Evolutionary conservation across 2,113 vertebrate species (phyloP), one percentile per base, ranked within the genome.

Genomic region (Callithrix jacchus): DNA sequence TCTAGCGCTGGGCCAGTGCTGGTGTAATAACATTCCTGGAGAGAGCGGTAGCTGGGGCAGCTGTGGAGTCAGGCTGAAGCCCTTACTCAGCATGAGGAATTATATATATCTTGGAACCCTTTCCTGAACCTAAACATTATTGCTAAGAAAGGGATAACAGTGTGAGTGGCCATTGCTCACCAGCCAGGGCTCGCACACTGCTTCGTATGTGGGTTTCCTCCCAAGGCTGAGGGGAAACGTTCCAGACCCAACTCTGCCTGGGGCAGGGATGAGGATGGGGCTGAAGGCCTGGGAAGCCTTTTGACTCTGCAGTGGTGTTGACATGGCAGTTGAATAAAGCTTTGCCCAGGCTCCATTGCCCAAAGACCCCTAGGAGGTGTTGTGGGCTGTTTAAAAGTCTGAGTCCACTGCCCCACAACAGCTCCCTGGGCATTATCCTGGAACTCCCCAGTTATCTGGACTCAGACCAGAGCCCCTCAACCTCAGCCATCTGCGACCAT

Each of bases 81-180:
- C 98, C 98, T 98, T 98, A 98, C 98, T 98, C 98, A 99, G 98
- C 98, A 98, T 96, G 98, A 98, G 98, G 97, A 97, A 98, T 98
- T 98, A 97, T 98, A 98, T 99, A 97, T 98, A 98, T 98, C 98
- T 99, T 99, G 98, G 98, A 99, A 98, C 97, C 96, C 98, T 97
- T 98, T 98, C 98, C 97, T 40, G 96, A 99, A 98, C 98, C 98
- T 98, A 99, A 99, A 98, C 98, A 98, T 98, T 98, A 98, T 98
- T 98, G 97, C 98, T 98, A 98, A 98, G 98, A 98, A 98, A 98
- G 98, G 98, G 98, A 98, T 98, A 98, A 98, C 97, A 98, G 98
- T 98, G 98, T 94, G 97, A 98, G 97, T 94, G 74, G 94, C 98
- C 97, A 27, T 97, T 71, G 92, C 98, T 95, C 95, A 97, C 98